These are phyloP conservation scores for Itoplectis maculator DNA, from an alignment of 2,888 invertebrate genomes.

Conservation along the genomic window DNA sequence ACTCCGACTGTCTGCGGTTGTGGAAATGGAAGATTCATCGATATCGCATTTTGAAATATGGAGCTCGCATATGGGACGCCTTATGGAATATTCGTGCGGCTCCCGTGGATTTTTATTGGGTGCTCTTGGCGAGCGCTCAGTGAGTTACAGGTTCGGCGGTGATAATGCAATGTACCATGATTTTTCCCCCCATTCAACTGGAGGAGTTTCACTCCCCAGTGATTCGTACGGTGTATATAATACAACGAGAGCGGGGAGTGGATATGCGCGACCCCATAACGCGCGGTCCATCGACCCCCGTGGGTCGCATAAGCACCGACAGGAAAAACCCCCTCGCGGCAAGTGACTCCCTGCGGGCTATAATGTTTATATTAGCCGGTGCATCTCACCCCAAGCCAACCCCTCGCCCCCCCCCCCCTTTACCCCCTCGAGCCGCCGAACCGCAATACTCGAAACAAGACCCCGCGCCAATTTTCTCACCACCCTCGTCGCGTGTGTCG, in stretches of 20 bases:
- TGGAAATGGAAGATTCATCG: conserved; percentile 48
- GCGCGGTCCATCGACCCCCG: conserved; percentile 64
- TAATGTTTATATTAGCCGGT: conserved; percentile 83
- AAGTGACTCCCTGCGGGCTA: conserved; percentile 75
- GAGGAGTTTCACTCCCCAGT: conserved; percentile 59
- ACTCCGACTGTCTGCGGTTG: background rate
- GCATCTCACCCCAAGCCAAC: conserved; percentile 69
- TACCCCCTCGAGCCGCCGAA: conserved; percentile 53
- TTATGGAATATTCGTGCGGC: conserved; percentile 66
- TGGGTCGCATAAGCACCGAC: conserved; percentile 54
- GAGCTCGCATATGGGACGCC: conserved; percentile 76
- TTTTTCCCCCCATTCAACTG: conserved; percentile 70
- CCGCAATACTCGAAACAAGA: conserved; percentile 69
- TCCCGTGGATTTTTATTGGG: conserved; percentile 16
- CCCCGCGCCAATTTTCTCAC: conserved; percentile 78
- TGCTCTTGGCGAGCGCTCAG: background rate
- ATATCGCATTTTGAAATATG: conserved; percentile 59
- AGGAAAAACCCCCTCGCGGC: conserved; percentile 73
- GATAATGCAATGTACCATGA: conserved; percentile 75
- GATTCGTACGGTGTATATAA: conserved; percentile 22
- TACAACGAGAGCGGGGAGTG: background rate
- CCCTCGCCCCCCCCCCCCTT: conserved; percentile 50
- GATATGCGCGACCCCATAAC: conserved; percentile 67
- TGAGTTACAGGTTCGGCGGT: conserved; percentile 64
- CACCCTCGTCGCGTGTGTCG: conserved; percentile 44